Conservation (phyloP, 2,113 vertebrate genomes). For the Seriola dumerili region DNA sequence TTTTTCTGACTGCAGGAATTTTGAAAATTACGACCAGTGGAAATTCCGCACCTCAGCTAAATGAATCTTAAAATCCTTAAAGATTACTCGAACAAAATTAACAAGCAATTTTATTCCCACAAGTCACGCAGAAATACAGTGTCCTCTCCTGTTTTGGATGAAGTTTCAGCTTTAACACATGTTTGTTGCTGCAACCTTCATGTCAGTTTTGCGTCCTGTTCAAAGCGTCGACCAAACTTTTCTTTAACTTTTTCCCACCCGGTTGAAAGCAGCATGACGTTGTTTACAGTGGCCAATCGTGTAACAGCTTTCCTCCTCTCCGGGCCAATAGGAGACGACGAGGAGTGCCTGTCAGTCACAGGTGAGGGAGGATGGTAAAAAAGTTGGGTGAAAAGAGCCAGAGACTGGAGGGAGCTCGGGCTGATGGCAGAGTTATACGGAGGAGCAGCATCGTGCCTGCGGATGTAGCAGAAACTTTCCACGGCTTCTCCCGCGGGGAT, state of each 20-base stretch:
- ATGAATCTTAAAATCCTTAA: background rate
- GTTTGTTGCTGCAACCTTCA: conserved; percentile 2
- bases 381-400: conserved; percentile 82
- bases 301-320: conserved; percentile 13
- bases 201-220: conserved; percentile 19
- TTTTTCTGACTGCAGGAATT: background rate
- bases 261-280: conserved; percentile 70
- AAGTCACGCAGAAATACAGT: background rate
- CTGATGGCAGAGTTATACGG: conserved; percentile 76
- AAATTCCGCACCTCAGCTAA: background rate
- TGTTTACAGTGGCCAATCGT: conserved; percentile 84
- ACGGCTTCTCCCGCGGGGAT: conserved; percentile 69
- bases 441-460: conserved; percentile 74
- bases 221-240: conserved; percentile 23
- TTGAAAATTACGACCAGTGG: background rate
- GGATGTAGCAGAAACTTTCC: conserved; percentile 69
- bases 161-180: background rate
- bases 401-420: conserved; percentile 70
- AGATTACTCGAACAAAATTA: background rate
- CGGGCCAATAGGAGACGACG: conserved; percentile 76
- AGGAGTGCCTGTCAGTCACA: conserved; percentile 85
- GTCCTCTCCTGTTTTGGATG: background rate
- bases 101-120: accelerated
- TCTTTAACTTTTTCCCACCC: conserved; percentile 34
- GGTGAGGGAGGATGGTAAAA: conserved; percentile 84